phyloP scores from a whole-genome alignment of 1,140 invertebrate genomes.

The Drosophila nannoptera region DNA sequence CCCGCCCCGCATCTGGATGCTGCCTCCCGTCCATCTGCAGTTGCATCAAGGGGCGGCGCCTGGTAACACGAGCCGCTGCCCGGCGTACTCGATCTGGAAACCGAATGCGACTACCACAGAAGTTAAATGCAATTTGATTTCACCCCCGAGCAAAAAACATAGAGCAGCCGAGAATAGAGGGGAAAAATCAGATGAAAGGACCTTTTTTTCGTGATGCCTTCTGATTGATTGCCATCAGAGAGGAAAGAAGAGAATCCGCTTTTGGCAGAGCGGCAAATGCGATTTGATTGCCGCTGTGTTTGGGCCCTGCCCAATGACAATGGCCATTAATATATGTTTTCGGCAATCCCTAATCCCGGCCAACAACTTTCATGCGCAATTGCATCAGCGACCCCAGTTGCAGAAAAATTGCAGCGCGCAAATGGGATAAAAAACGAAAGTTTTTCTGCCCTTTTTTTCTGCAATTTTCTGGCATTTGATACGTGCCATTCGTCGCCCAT shows the following conservation, averaged over 20 bases:
- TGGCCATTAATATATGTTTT: conserved; percentile 74
- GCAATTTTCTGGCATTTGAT: conserved; percentile 55
- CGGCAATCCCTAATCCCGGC: conserved; percentile 59
- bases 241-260: conserved; percentile 42
- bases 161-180: conserved; percentile 14
- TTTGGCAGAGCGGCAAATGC: conserved; percentile 72
- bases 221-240: conserved; percentile 73
- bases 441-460: conserved; percentile 40
- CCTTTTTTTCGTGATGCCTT: conserved; percentile 46
- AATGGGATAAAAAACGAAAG: conserved; percentile 37
- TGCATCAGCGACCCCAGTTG: conserved; percentile 45
- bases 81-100: conserved; percentile 23
- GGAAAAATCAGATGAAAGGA: conserved; percentile 47
- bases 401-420: conserved; percentile 18
- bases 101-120: conserved; percentile 55
- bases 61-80: conserved; percentile 7
- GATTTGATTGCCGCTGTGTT: conserved; percentile 63
- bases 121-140: conserved; percentile 76
- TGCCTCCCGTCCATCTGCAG: too few relatives aligned
- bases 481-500: conserved; percentile 39
- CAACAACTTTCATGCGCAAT: conserved; percentile 58
- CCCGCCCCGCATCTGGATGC: too few relatives aligned
- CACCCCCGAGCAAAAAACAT: conserved; percentile 39
- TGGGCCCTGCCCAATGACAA: conserved; percentile 40
- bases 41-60: conserved; percentile 44